Evolutionary conservation across 2,888 invertebrate species (phyloP), one percentile per base, ranked within the genome.

Genomic region (Nemurella pictetii): DNA sequence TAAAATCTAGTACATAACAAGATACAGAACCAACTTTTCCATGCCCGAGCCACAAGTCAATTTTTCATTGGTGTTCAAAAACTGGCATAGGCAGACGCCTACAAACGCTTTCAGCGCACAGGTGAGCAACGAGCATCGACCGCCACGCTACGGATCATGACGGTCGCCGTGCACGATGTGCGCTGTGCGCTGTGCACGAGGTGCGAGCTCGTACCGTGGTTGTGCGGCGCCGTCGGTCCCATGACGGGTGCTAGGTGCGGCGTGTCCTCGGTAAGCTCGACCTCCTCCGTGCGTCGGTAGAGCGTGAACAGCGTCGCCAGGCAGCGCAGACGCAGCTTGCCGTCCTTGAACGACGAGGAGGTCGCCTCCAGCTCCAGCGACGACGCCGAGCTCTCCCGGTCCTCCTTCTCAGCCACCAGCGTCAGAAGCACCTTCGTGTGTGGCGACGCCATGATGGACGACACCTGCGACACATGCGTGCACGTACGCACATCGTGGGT

Each of bases 201-300:
- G n/a, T n/a, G n/a, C n/a, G n/a, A n/a, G n/a, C n/a, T n/a, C n/a
- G n/a, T 83, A 85, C 86, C 85, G 83, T 86, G 90, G 85, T 89
- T 90, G 84, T 90, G 90, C 35, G 90, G 90, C 26, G 91, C 89
- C 0, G 91, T 91, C 3, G 91, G 90, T 85, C 89, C 93, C 87
- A 94, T 90, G 36, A 94, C 94, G 35, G 93, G 93, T 0, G 93
- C 93, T 3, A 93, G 93, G 86, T 93, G 93, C 0, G 93, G 92
- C 29, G 92, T 93, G 85, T 93, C 92, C 85, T 94, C 94, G 78
- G 91, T 91, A 85, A 94, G 90, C 80, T 93, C 92, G 85, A 94
- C 89, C 83, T 93, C 93, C 87, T 93, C 90, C 88, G 94, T 94
- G 82, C 92, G 92, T 87, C 92, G 92, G 91, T 93, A 94, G 85